Conservation (phyloP, 2,113 vertebrate species). For the Colius striatus region DNA sequence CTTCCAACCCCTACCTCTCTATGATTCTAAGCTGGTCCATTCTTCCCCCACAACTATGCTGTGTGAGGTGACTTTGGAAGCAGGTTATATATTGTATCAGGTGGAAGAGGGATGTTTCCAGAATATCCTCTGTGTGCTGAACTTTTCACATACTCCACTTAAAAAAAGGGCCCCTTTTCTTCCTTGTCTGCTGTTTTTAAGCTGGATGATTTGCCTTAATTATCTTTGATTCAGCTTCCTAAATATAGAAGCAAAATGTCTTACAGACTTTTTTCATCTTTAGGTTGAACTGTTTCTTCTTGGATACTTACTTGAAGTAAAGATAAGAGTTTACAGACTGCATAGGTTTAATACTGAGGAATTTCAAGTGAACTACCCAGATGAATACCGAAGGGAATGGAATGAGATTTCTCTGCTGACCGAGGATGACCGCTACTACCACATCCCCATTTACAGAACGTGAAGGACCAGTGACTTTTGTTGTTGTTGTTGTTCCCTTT, state of each 20-base stretch:
- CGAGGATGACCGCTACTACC: slow-evolving; percentile 79
- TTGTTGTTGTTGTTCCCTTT: neutral
- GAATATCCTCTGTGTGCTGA: neutral
- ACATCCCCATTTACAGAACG: slow-evolving; percentile 73
- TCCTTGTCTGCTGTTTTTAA: neutral
- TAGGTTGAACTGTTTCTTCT: slow-evolving; percentile 83
- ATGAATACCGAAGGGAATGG: slow-evolving; percentile 77
- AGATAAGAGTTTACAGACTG: slow-evolving; percentile 80
- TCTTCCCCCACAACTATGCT: neutral
- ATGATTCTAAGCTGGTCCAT: neutral
- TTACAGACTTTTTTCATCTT: slow-evolving; percentile 28
- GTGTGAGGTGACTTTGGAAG: neutral
- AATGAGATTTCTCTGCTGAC: slow-evolving; percentile 80
- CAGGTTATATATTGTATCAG: neutral
- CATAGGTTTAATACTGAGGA: slow-evolving; percentile 78
- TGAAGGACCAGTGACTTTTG: neutral
- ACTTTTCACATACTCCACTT: neutral
- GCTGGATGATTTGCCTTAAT: neutral
- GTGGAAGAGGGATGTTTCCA: neutral
- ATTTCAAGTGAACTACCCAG: slow-evolving; percentile 76
- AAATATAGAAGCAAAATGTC: neutral
- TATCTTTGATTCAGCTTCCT: neutral
- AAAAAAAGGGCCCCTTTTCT: neutral
- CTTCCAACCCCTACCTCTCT: too few species aligned
- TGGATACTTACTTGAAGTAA: slow-evolving; percentile 79